Conservation (phyloP, 2,113 vertebrate species). For the Paratilapia polleni region DNA sequence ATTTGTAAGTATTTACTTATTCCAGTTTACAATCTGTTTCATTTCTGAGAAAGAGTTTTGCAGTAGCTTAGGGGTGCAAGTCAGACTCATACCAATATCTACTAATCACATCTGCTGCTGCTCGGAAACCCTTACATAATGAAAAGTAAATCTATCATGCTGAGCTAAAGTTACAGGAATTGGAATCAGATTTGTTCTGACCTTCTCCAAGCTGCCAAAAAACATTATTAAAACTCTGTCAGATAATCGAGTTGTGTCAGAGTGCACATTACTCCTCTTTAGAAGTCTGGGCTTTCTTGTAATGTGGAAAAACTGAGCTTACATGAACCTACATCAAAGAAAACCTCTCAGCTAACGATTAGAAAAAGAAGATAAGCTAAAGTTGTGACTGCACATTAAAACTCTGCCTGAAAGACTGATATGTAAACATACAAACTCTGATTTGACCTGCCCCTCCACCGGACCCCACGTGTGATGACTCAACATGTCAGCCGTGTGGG, state of each 20-base stretch:
- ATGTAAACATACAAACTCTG: slow-evolving; percentile 17
- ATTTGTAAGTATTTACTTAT: neutral
- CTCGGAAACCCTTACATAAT: neutral
- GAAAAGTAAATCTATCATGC: rapidly evolving
- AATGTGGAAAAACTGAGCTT: neutral
- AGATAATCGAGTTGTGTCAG: rapidly evolving
- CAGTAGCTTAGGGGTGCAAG: neutral
- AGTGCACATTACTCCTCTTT: neutral
- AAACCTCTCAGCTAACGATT: neutral
- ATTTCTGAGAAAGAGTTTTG: neutral
- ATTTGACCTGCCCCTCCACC: neutral
- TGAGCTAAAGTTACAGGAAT: neutral
- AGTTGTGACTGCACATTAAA: neutral
- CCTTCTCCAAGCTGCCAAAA: neutral
- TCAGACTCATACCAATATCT: neutral
- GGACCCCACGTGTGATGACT: slow-evolving; percentile 57
- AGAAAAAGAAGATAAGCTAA: neutral
- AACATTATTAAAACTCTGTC: neutral
- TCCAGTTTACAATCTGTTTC: neutral
- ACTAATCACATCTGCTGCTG: neutral
- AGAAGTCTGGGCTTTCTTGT: neutral
- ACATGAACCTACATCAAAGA: neutral
- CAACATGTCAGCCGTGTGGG: slow-evolving; percentile 52
- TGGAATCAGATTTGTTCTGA: neutral
- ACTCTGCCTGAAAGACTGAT: neutral